Base-by-base conservation (phyloP, 1,140 invertebrate genomes). In the Augochlora pura region DNA sequence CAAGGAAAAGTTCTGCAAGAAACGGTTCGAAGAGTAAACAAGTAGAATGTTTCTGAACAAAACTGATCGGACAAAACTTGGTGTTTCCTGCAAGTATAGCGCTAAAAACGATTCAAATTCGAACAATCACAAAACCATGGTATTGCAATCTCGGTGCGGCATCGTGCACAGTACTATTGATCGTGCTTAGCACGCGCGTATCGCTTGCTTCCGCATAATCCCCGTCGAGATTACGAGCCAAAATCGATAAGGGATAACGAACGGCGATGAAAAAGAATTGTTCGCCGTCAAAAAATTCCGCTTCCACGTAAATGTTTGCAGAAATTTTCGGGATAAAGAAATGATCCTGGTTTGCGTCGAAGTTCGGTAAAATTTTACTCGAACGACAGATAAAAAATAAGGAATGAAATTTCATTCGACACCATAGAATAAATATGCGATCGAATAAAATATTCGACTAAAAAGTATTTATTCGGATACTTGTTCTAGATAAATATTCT, bases 221-320 rank as follows among this genome's bases (percentile, higher is more conserved):
- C 76, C 72, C 69, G 76, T 14, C 68, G 68, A 62, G 76, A 78
- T 78, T 78, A 78, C 76, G 46, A 65, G 76, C 76, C 76, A 78
- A 72, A 78, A 78, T 72, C 76, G 76, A 78, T 78, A 72, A 27
- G 16, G 67, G 52, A 52, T 42, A 12, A 7, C 21, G 2, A 14
- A 52, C 21, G 27, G 46, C 38, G 69, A 18, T 18, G 49, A 57
- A 71, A 77, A n/a, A 77, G 64, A 77, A 64, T 71, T 72, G 76
- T 71, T 64, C 54, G 68, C 32, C 76, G 59, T 39, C 27, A 27
- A 16, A 5, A 2, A 49, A 2, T 8, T 6, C 38, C 32, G 23
- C 38, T 12, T 10, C 21, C 64, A 1, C 10, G 42, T 2, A 18
- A 46, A 76, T 67, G 42, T 60, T 23, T 16, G 25, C 54, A 18